phyloP scores from a whole-genome alignment of 2,888 invertebrate species.

The Itoplectis maculator region DNA sequence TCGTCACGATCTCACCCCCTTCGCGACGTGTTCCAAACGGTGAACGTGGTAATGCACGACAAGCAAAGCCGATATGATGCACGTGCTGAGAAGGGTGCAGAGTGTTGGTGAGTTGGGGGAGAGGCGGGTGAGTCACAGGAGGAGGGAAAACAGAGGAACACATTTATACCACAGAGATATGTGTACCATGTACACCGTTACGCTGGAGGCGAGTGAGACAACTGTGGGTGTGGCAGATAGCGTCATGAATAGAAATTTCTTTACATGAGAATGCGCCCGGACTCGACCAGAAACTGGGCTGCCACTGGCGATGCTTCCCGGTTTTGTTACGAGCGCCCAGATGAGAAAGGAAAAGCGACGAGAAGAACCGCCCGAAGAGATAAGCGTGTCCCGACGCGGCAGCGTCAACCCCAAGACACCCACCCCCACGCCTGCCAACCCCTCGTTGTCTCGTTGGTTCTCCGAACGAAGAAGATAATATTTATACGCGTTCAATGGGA shows the following conservation, averaged over 20 bases:
- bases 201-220: background rate
- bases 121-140: background rate
- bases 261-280: constrained; percentile 63
- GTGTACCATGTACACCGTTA: background rate
- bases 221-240: constrained; percentile 62
- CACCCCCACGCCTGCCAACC: too few species aligned
- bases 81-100: constrained; percentile 26
- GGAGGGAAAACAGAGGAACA: constrained; percentile 10
- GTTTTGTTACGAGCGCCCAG: constrained; percentile 12
- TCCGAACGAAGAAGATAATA: constrained; percentile 54
- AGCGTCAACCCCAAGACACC: constrained; percentile 20
- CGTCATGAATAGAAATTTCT: constrained; percentile 71
- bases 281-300: constrained; percentile 44
- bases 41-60: constrained; percentile 18
- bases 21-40: constrained; percentile 5
- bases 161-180: constrained; percentile 30
- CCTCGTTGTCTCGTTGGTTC: constrained; percentile 31
- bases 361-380: constrained; percentile 43
- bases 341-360: constrained; percentile 18
- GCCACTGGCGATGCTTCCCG: background rate
- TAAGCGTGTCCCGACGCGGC: constrained; percentile 45
- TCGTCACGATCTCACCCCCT: constrained; percentile 23
- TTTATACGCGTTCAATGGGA: constrained; percentile 55
- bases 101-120: too few species aligned
- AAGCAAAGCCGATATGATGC: constrained; percentile 40